Evolutionary conservation across 2,888 invertebrate species (phyloP).

Genomic region (Linnaemya vulpina): DNA sequence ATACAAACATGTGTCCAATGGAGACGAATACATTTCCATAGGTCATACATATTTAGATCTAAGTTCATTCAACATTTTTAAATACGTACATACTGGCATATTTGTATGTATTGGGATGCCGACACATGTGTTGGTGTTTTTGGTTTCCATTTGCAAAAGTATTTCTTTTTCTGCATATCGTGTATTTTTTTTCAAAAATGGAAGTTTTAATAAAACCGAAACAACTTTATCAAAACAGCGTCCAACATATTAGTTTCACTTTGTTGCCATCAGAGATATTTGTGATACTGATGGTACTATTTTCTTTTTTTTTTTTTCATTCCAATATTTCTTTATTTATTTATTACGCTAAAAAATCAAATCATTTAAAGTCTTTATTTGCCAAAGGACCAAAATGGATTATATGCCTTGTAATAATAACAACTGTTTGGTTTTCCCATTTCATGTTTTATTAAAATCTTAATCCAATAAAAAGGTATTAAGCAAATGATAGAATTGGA

Average conservation of each 20-base stretch:
- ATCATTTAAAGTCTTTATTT: slow-evolving; percentile 36
- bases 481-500: background rate
- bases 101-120: background rate
- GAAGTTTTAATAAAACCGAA: slow-evolving; percentile 42
- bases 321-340: slow-evolving; percentile 44
- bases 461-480: slow-evolving; percentile 20
- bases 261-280: slow-evolving; percentile 43
- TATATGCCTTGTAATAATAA: slow-evolving; percentile 41
- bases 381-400: slow-evolving; percentile 32
- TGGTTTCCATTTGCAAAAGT: background rate
- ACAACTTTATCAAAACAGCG: slow-evolving; percentile 31
- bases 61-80: background rate
- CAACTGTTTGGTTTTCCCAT: slow-evolving; percentile 4
- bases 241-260: slow-evolving; percentile 38
- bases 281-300: background rate
- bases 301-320: slow-evolving; percentile 12
- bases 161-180: slow-evolving; percentile 39
- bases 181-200: slow-evolving; percentile 49
- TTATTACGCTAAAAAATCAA: slow-evolving; percentile 46
- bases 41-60: background rate
- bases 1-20: background rate
- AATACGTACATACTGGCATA: background rate
- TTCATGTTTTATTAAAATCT: background rate
- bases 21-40: background rate
- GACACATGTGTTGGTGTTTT: slow-evolving; percentile 14